Conservation (phyloP, 2,113 vertebrate species). For the Petrocephalus microphthalmus region DNA sequence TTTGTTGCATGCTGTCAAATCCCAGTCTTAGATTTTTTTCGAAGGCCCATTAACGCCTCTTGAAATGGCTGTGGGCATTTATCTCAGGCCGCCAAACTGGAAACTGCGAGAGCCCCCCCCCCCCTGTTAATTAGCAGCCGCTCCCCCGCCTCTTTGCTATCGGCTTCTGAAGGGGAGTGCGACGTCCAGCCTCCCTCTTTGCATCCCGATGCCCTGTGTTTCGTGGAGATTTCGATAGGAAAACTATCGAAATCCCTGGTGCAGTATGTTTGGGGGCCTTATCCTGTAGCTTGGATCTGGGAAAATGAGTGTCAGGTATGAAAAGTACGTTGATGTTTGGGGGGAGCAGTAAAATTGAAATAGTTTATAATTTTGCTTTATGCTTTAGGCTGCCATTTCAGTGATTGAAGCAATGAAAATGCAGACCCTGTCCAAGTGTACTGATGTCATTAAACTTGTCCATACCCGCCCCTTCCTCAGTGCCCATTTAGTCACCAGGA, state of each 20-base stretch:
- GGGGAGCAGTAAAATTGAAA: background rate
- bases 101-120: conserved; percentile 32
- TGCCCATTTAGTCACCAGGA: background rate
- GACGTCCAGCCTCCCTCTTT: conserved; percentile 15
- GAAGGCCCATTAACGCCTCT: conserved; percentile 18
- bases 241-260: background rate
- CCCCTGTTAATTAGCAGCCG: conserved; percentile 30
- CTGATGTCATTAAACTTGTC: background rate
- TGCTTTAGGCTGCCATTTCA: background rate
- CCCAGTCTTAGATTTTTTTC: conserved; percentile 22
- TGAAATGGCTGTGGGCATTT: conserved; percentile 35
- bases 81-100: conserved; percentile 32
- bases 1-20: conserved; percentile 26
- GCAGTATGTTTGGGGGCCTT: background rate
- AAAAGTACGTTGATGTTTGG: background rate
- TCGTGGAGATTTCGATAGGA: conserved; percentile 5
- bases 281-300: too few relatives aligned
- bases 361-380: background rate
- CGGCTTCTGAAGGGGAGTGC: conserved; percentile 15
- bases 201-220: background rate
- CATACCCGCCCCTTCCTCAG: background rate
- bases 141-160: conserved; percentile 22
- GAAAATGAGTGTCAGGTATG: background rate
- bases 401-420: background rate
- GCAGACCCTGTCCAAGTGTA: background rate